Base-by-base conservation (phyloP, 1,140 invertebrate genomes). In the Meloidogyne hapla region DNA sequence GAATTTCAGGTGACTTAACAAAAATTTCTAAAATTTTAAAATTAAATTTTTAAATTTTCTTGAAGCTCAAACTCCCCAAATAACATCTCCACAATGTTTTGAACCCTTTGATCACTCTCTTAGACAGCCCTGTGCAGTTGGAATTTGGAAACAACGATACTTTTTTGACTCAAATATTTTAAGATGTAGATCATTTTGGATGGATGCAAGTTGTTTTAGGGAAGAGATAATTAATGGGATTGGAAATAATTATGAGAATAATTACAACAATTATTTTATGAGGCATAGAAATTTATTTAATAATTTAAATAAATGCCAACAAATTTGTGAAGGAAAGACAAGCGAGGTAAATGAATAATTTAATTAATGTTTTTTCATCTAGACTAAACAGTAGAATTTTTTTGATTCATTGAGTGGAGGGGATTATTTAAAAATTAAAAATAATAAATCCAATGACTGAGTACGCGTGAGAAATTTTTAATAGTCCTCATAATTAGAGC, bases 81-180 rank as follows among this genome's bases (percentile, higher is more conserved):
- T 4, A 62, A 23, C 48, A 74, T 80, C 77, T 56, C 61, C 72
- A n/a, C 18, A n/a, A 15, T 83, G 82, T 73, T 63, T 77, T 21
- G 83, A 84, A 28, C 77, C 69, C 23, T 83, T 85, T 66, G 80
- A 83, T 73, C 67, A 82, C 65, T n/a, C 40, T 18, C 45, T 70
- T 33, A 79, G 79, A 48, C 48, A 33, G 3, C 75, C 76, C 5
- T 80, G 79, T 64, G 13, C 26, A 67, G n/a, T 74, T 26, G 67
- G 69, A 33, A 65, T 63, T 33, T 80, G 79, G 79, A 66, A 56
- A 42, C 66, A 65, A 28, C 68, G 79, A 33, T 80, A 78, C 28
- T 82, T 62, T 40, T 80, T 61, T 56, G 80, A 80, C 25, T 15
- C 62, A 4, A 23, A 64, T 21, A 28, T 21, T 13, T 26, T 25